Base-by-base conservation (phyloP, 2,888 invertebrate genomes). In the Selenia dentaria region DNA sequence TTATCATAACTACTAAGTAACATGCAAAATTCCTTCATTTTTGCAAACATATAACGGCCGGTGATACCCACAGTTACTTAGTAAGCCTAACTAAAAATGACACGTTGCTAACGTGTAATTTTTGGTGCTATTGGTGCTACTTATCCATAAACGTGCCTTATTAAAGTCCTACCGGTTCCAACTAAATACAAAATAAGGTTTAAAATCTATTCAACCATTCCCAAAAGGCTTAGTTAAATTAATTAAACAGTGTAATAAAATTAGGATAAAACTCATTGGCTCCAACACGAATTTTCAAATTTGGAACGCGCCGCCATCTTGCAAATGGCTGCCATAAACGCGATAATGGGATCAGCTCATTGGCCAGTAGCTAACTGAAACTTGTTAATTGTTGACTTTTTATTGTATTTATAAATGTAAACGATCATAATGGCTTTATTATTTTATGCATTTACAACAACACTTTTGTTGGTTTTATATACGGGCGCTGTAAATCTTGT, bases 311-410 rank as follows among this genome's bases (percentile, higher is more conserved):
- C 76, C 70, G 82, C 83, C 79, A 82, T 84, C 79, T 81, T 84
- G 78, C 74, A 81, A 85, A 85, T 84, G 75, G 80, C 83, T 61
- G 72, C 76, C 71, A 83, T 84, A 83, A 84, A 83, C 71, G 79
- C 67, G 75, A 77, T 84, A 84, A 85, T 83, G 82, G 83, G 82
- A 79, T 78, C 78, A 77, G 75, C 82, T 81, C 80, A 83, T 84
- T 83, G 83, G 79, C 68, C 80, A 70, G 82, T 77, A 82, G 84
- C 80, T 82, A 81, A 83, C 76, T 82, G 85, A 83, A 80, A 79
- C 75, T 25, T 25, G 62, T 79, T 77, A 74, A 74, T 47, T 39
- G 44, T 27, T 42, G 29, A 27, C 42, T 57, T 57, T 54, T 51
- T 55, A 53, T 53, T 40, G 27, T 35, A 48, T 20, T 50, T 35